These are phyloP conservation scores for Acanthosepion esculentum DNA, from an alignment of 2,888 invertebrate species.

Conservation along the genomic window DNA sequence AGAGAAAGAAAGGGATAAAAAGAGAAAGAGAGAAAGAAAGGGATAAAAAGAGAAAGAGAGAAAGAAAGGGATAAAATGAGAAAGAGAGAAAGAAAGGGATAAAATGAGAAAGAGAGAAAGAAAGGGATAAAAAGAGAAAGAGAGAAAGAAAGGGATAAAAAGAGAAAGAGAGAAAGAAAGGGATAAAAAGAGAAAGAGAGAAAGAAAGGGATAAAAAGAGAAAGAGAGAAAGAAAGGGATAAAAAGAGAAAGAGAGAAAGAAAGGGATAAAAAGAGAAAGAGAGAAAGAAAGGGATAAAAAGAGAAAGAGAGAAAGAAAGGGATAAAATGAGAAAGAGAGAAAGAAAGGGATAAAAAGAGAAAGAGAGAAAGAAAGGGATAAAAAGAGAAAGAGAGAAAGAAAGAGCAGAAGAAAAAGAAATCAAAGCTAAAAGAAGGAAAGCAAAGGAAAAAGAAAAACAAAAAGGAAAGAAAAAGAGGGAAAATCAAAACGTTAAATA, in stretches of 20 bases:
- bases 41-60: neutral
- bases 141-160: neutral
- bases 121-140: no score
- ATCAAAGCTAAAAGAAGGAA: neutral
- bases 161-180: no score
- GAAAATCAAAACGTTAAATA: neutral
- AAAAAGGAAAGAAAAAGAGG: neutral
- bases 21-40: neutral
- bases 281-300: no score
- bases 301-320: neutral
- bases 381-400: neutral
- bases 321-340: neutral
- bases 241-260: neutral
- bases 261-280: neutral
- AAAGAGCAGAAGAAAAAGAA: neutral
- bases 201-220: neutral
- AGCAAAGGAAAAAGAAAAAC: neutral
- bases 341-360: no score
- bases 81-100: neutral
- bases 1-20: no score
- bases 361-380: neutral
- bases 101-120: neutral
- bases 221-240: no score
- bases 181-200: no score
- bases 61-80: no score